Percentiles rank a stretch among this genome's conserved stretches.
Evolutionary conservation across 2,888 invertebrate species (phyloP).

Genomic region (Polyommatus iphigenia): DNA sequence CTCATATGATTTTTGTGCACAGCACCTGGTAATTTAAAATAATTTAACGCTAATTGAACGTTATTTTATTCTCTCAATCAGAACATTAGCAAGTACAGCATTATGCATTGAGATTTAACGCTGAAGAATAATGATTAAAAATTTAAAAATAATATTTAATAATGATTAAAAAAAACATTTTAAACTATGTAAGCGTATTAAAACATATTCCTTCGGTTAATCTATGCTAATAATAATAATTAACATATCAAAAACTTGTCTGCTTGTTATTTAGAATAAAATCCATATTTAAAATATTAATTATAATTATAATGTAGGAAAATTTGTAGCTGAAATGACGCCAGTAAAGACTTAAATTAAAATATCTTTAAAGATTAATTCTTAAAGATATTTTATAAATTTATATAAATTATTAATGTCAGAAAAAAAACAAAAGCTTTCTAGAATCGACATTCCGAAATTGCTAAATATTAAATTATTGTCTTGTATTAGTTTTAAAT

Average conservation of each 20-base stretch:
- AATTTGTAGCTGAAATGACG: background rate
- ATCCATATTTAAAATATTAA: background rate
- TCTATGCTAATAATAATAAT: constrained; percentile 15
- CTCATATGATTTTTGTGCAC: background rate
- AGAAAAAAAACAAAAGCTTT: background rate
- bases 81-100: no score
- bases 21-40: background rate
- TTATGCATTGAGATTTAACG: no score
- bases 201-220: background rate
- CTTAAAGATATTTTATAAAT: no score
- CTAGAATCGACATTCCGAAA: no score
- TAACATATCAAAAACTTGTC: constrained; percentile 1
- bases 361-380: background rate
- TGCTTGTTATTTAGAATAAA: background rate
- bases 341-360: background rate
- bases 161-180: background rate
- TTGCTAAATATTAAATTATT: no score
- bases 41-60: background rate
- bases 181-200: background rate
- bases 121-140: no score
- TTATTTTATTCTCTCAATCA: no score
- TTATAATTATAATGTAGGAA: background rate
- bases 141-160: no score
- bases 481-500: no score
- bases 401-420: background rate